Conservation (phyloP, 2,113 vertebrate genomes). For the Leptobrachium ailaonicum region DNA sequence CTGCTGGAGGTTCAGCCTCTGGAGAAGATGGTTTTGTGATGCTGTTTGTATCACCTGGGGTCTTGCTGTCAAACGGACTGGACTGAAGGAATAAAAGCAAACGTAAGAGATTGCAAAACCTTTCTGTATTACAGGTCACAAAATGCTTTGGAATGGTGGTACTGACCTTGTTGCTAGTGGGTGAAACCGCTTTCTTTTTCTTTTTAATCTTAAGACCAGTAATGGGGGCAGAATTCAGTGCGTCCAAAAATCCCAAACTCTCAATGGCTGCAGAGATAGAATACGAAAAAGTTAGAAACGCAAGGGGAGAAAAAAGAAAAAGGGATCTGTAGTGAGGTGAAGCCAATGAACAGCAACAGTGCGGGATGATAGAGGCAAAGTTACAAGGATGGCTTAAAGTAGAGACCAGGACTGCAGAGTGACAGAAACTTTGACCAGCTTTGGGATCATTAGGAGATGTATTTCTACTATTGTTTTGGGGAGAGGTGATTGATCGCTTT, state of each 20-base stretch:
- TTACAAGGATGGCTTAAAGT: too few species aligned
- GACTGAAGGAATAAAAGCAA: constrained; percentile 59
- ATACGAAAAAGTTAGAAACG: too few species aligned
- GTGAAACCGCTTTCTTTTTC: constrained; percentile 90
- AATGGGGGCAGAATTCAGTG: constrained; percentile 91
- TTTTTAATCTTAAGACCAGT: constrained; percentile 96
- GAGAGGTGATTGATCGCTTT: too few species aligned
- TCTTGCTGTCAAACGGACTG: constrained; percentile 84
- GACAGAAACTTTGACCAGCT: too few species aligned
- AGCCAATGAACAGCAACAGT: too few species aligned
- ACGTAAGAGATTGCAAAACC: too few species aligned
- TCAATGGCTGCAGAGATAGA: constrained; percentile 79
- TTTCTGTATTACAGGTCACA: not conserved
- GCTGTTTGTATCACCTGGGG: constrained; percentile 62
- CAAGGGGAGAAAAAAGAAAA: not conserved
- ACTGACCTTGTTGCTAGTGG: constrained; percentile 85
- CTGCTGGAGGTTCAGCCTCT: constrained; percentile 66
- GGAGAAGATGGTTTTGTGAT: constrained; percentile 80
- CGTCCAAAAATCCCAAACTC: constrained; percentile 87
- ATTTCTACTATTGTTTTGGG: too few species aligned
- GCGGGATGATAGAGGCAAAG: too few species aligned
- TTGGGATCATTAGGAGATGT: too few species aligned
- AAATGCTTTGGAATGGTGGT: too few species aligned
- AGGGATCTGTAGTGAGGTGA: too few species aligned
- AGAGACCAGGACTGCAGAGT: too few species aligned